These are phyloP conservation scores for Sericinus montela DNA, from an alignment of 2,888 invertebrate genomes.

Conservation along the genomic window DNA sequence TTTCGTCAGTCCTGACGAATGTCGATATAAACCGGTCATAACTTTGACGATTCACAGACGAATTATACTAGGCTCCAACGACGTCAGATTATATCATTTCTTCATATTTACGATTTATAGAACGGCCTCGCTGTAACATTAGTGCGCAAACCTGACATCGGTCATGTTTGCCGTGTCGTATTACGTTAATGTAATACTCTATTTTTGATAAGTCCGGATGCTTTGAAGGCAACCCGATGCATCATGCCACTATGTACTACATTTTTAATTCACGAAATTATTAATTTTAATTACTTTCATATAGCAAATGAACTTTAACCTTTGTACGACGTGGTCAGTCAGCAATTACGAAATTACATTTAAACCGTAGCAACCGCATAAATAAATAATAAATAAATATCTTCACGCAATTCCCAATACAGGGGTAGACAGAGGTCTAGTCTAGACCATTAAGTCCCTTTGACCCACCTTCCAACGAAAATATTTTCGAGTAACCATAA, in stretches of 20 bases:
- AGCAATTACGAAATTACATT: too few relatives aligned
- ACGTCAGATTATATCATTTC: conserved; percentile 19
- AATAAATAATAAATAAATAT: too few relatives aligned
- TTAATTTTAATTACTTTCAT: too few relatives aligned
- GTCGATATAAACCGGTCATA: conserved; percentile 31
- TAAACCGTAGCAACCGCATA: too few relatives aligned
- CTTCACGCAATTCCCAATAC: too few relatives aligned
- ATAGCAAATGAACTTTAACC: too few relatives aligned
- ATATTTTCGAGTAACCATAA: too few relatives aligned
- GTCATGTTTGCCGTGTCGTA: conserved; percentile 14
- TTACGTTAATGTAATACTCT: conserved; percentile 11
- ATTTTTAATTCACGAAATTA: not conserved
- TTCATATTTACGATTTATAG: conserved; percentile 10
- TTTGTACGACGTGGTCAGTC: too few relatives aligned
- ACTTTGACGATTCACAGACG: conserved; percentile 28
- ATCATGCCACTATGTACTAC: conserved; percentile 3
- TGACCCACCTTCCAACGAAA: too few relatives aligned
- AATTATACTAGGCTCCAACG: conserved; percentile 17
- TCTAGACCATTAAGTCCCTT: too few relatives aligned
- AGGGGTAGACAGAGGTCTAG: too few relatives aligned
- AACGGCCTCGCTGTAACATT: conserved; percentile 8
- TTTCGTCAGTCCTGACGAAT: conserved; percentile 56
- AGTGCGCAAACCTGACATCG: conserved; percentile 11
- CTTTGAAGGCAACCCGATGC: conserved; percentile 14
- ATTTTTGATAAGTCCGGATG: conserved; percentile 13